Conservation (phyloP, 2,113 vertebrate genomes). For the Meleagris gallopavo region DNA sequence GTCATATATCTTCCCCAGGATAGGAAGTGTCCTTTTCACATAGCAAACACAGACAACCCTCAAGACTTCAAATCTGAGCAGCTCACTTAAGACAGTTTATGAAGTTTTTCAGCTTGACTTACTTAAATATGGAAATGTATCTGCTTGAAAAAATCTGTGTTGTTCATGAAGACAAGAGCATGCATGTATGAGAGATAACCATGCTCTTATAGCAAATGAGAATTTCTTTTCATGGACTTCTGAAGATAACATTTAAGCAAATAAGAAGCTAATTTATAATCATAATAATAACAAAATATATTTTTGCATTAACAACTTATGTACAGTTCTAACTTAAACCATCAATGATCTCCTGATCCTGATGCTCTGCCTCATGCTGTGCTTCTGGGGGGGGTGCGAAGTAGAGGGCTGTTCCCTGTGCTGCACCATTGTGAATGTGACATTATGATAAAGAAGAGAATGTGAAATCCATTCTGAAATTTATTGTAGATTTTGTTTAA, state of each 20-base stretch:
- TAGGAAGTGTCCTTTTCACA: neutral
- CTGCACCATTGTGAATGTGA: rapidly evolving
- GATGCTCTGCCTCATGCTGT: neutral
- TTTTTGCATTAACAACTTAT: neutral
- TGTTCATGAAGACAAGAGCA: neutral
- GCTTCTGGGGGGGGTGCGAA: neutral
- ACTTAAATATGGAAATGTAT: neutral
- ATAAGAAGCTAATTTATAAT: neutral
- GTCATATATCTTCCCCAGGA: neutral
- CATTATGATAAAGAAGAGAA: neutral
- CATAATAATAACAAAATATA: neutral
- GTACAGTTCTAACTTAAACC: neutral
- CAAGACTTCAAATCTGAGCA: neutral
- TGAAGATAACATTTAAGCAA: neutral
- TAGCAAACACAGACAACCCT: neutral
- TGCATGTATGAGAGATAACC: neutral
- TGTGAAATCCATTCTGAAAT: neutral
- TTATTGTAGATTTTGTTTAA: neutral
- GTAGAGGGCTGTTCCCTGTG: neutral
- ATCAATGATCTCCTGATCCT: neutral
- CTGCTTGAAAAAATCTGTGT: neutral
- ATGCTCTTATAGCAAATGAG: neutral
- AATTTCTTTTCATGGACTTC: neutral
- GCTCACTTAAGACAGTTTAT: neutral
- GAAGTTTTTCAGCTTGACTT: neutral